Percentiles rank a stretch among this genome's conserved stretches.
Evolutionary conservation across 2,888 invertebrate species (phyloP).

Genomic region (Pyrocoelia pectoralis): DNA sequence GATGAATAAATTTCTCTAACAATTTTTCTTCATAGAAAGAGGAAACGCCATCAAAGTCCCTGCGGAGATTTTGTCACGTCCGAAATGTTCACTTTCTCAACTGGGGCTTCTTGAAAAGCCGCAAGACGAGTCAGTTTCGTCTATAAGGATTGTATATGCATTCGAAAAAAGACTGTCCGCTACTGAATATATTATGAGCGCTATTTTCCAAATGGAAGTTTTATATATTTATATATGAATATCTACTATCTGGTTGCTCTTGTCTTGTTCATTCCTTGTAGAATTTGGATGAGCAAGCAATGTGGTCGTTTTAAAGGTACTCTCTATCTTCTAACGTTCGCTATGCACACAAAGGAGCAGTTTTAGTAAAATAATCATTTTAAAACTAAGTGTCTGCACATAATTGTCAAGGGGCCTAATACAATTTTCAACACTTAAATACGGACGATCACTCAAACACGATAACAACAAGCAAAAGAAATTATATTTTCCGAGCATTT

Average conservation of each 20-base stretch:
- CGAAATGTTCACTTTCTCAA: conserved; percentile 53
- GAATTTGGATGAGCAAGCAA: conserved; percentile 27
- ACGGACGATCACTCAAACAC: too few relatives aligned
- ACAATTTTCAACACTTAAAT: too few relatives aligned
- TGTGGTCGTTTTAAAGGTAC: not conserved
- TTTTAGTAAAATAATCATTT: not conserved
- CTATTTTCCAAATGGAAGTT: conserved; percentile 60
- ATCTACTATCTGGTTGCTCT: conserved; percentile 37
- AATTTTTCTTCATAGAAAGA: conserved; percentile 31
- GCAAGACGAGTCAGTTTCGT: conserved; percentile 36
- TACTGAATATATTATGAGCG: conserved; percentile 58
- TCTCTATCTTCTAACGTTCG: not conserved
- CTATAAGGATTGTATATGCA: conserved; percentile 43
- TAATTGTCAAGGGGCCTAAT: too few relatives aligned
- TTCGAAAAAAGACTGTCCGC: conserved; percentile 55
- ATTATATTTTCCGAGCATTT: conserved; percentile 22
- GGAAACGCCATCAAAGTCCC: conserved; percentile 50
- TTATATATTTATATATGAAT: conserved; percentile 59
- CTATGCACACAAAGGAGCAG: not conserved
- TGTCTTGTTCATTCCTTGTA: conserved; percentile 27
- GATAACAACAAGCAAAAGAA: too few relatives aligned
- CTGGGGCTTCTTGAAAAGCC: conserved; percentile 50
- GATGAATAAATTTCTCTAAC: conserved; percentile 19
- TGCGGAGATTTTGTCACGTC: conserved; percentile 62
- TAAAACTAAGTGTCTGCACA: too few relatives aligned